Evolutionary conservation across 37 sponge, comb jelly and placozoan genomes (phyloP).

Genomic region (Chondrosia reniformis): DNA sequence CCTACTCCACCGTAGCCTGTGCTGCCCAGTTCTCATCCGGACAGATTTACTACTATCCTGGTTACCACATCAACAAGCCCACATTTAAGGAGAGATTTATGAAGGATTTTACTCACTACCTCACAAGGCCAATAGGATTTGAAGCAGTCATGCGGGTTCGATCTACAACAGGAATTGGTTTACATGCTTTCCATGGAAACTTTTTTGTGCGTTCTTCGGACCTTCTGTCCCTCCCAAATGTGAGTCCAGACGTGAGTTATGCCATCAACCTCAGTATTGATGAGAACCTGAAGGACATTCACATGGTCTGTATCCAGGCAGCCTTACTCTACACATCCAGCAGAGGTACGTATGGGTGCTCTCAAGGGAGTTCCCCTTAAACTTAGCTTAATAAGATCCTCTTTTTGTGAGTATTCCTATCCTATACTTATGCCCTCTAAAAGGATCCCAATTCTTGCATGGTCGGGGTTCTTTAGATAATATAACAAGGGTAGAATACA

Average conservation of each 20-base stretch:
- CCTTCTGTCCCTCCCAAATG: slow-evolving; percentile 90
- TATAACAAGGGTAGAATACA: too few relatives aligned
- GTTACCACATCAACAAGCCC: slow-evolving; percentile 60
- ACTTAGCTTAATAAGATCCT: background rate
- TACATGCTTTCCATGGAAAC: slow-evolving; percentile 97
- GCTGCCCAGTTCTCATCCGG: slow-evolving; percentile 91
- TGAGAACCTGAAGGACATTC: slow-evolving; percentile 82
- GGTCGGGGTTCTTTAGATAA: too few relatives aligned
- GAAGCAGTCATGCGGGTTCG: slow-evolving; percentile 98
- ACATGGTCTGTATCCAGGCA: slow-evolving; percentile 81
- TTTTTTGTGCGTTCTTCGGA: slow-evolving; percentile 96
- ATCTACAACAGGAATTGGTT: slow-evolving; percentile 84
- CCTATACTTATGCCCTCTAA: too few relatives aligned
- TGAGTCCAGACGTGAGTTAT: slow-evolving; percentile 90
- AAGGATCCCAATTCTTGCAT: too few relatives aligned
- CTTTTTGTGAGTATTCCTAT: background rate
- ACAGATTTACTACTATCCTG: slow-evolving; percentile 82
- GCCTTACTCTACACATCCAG: slow-evolving; percentile 91
- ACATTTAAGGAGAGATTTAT: slow-evolving; percentile 42
- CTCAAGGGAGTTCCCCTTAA: too few relatives aligned
- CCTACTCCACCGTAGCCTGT: slow-evolving; percentile 36
- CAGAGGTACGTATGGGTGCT: slow-evolving; percentile 42
- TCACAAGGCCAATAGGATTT: slow-evolving; percentile 90
- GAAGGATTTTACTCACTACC: slow-evolving; percentile 71
- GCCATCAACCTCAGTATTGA: slow-evolving; percentile 88